Base-by-base conservation (phyloP, 2,888 invertebrate genomes). In the Cybosia mesomella region DNA sequence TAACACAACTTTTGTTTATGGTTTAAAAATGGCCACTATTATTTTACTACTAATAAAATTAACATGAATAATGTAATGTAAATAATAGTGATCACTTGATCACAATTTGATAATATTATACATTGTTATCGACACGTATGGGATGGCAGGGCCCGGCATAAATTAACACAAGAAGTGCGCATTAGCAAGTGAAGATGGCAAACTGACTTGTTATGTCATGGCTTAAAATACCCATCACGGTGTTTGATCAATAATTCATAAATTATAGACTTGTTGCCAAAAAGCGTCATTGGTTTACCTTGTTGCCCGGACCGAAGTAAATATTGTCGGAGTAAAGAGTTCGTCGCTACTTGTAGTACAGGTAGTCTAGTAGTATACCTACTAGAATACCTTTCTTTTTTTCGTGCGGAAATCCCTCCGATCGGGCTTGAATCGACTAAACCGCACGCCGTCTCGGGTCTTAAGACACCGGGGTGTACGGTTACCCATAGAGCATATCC, bases 161-260 rank as follows among this genome's bases (percentile, higher is more conserved):
- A 76, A 74, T 74, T 68, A 74, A 64, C 61, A 68, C 66, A 34
- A 39, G 28, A 34, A 64, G 28, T 28, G 43, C 58, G 32, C 61
- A 72, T 67, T 73, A 75, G 61, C 71, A 61, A 72, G 22, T 69
- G 57, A 22, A 63, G 65, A 72, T 73, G 61, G 66, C 32, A 21
- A 68, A 54, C 24, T 39, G 55, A 13, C 36, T 49, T 28, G 64
- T 79, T 80, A 82, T 77, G 72, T 82, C 81, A 83, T 65, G 66
- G 34, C 49, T 70, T 66, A 36, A 81, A 73, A 76, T 78, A 77
- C 63, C n/a, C 67, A 62, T 55, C 67, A 64, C 28, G 43, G 59
- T 81, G 69, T 82, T 81, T 83, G 78, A 73, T 77, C 68, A 73
- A 74, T 82, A 78, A 60, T 55, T 39, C 39, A 57, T 64, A 57